Base-by-base conservation (phyloP, 2,888 invertebrate species). In the Diplolepis rosae region DNA sequence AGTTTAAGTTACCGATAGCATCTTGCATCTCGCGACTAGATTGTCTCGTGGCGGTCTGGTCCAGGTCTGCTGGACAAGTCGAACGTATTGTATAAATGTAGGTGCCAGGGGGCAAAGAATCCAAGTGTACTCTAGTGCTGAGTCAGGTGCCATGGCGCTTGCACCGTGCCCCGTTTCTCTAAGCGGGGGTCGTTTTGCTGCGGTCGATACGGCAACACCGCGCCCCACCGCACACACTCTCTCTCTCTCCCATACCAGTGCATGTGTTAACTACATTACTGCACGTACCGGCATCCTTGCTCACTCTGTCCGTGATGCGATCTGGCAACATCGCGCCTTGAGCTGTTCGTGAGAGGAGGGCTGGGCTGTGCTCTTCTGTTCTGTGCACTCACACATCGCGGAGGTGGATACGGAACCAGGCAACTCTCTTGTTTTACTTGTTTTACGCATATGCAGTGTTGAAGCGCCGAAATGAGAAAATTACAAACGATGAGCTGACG, bases 151-250 rank as follows among this genome's bases (percentile, higher is more conserved):
- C 72, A 54, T 72, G 67, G 67, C 66, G 70, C 52, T 67, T 65
- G 54, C 52, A 69, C 70, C 75, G 74, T 74, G 71, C 68, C 65
- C 72, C 72, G 72, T 75, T 75, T 74, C 71, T 67, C 67, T 52
- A 67, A 65, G 52, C 65, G 70, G 61, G 48, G 35, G 80, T 79
- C 80, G 81, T 76, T 24, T 35, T 80, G 77, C 75, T 77, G 80
- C 84, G 87, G 86, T 87, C 88, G 87, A 88, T 88, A 88, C 86
- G 88, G 87, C 87, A 87, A 87, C 88, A 83, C 79, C 83, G 88
- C 86, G 83, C 85, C 83, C 84, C 77, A 78, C 69, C 66, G 69
- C 77, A 75, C 80, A 54, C 68, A 69, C 32, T 39, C 35, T 35
- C 35, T 27, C 32, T 39, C 35, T 35, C 35, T 27, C 52, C n/a